These are phyloP conservation scores for Macquaria australasica DNA, from an alignment of 2,113 vertebrate genomes.

Conservation along the genomic window DNA sequence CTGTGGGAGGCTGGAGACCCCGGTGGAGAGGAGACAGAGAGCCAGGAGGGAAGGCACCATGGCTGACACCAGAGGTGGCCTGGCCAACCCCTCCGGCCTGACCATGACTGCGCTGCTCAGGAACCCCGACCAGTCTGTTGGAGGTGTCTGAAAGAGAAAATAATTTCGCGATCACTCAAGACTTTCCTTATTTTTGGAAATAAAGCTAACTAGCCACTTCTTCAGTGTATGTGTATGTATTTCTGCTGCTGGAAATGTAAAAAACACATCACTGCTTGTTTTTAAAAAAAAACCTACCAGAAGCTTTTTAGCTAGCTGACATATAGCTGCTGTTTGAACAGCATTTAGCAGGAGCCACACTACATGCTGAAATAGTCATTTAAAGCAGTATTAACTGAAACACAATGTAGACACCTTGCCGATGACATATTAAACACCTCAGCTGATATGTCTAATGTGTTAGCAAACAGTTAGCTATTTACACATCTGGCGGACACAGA, in stretches of 20 bases:
- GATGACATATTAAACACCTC: neutral
- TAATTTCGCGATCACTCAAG: too few relatives aligned
- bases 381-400: neutral
- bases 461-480: neutral
- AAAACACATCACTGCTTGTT: too few relatives aligned
- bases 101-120: conserved; percentile 71
- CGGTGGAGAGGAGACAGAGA: conserved; percentile 63
- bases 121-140: conserved; percentile 50
- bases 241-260: too few relatives aligned
- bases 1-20: conserved; percentile 69
- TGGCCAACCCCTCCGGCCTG: conserved; percentile 61
- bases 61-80: conserved; percentile 57
- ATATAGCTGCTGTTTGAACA: neutral
- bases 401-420: neutral
- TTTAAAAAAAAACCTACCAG: too few relatives aligned
- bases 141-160: conserved; percentile 30
- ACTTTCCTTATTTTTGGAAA: neutral
- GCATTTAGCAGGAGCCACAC: neutral
- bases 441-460: neutral
- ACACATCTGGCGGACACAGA: neutral
- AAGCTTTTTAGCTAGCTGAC: neutral
- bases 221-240: too few relatives aligned
- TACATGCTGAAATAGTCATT: neutral
- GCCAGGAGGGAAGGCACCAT: conserved; percentile 61
- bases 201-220: too few relatives aligned